These are phyloP conservation scores for Abramis brama DNA, from an alignment of 2,113 vertebrate species.

Conservation along the genomic window DNA sequence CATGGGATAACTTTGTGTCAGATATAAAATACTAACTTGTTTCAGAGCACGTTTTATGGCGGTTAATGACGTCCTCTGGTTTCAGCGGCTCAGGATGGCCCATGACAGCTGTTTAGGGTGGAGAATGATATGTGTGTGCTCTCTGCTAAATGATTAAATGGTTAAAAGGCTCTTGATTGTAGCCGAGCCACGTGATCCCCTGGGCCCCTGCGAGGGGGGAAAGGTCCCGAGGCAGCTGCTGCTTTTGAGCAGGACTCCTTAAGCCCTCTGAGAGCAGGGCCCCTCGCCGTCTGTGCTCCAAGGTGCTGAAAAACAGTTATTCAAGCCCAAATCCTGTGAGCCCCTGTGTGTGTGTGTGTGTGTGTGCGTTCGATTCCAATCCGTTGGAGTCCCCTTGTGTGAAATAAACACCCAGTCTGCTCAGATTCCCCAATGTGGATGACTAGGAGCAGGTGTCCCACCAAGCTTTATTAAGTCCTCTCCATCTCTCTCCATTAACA, in stretches of 20 bases:
- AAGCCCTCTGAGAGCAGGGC: slow-evolving; percentile 56
- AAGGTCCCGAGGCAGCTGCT: slow-evolving; percentile 60
- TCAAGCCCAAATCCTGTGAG: slow-evolving; percentile 54
- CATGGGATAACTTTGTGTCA: slow-evolving; percentile 40
- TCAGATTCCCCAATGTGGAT: slow-evolving; percentile 54
- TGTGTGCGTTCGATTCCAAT: slow-evolving; percentile 33
- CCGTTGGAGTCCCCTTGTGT: slow-evolving; percentile 53
- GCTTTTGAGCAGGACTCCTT: slow-evolving; percentile 55
- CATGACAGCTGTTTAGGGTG: slow-evolving; percentile 54
- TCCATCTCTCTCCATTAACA: slow-evolving; percentile 48
- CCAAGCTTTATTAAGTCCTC: slow-evolving; percentile 58
- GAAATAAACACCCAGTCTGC: slow-evolving; percentile 55
- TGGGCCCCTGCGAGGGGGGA: slow-evolving; percentile 42
- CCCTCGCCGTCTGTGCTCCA: slow-evolving; percentile 52
- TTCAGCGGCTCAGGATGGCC: slow-evolving; percentile 35
- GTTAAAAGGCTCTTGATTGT: slow-evolving; percentile 54
- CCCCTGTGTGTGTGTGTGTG: slow-evolving; percentile 21
- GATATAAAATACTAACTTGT: slow-evolving; percentile 35
- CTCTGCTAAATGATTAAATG: slow-evolving; percentile 58
- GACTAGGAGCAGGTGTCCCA: slow-evolving; percentile 60
- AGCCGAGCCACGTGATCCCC: slow-evolving; percentile 53
- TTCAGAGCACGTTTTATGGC: slow-evolving; percentile 33
- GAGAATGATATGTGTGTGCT: slow-evolving; percentile 48
- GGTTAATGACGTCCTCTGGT: slow-evolving; percentile 46
- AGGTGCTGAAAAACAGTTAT: slow-evolving; percentile 62